These are phyloP conservation scores for Ylistrum balloti DNA, from an alignment of 1,140 invertebrate genomes.

Conservation along the genomic window DNA sequence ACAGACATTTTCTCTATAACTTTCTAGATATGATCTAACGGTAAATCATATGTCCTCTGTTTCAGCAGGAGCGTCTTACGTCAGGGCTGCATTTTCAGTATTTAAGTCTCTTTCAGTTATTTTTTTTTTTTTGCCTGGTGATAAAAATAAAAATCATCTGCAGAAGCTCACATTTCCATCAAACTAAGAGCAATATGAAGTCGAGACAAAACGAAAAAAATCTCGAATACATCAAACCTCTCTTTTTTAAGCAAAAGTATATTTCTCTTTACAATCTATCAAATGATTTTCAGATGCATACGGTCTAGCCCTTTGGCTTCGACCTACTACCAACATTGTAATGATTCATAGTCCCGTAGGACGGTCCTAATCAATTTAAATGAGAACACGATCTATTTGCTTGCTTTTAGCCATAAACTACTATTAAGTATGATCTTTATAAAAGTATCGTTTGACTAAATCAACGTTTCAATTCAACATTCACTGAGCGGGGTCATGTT, in stretches of 20 bases:
- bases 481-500: neutral
- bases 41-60: too few species aligned
- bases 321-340: too few species aligned
- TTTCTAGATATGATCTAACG: too few species aligned
- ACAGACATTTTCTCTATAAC: too few species aligned
- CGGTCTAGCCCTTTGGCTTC: neutral
- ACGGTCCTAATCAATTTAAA: neutral
- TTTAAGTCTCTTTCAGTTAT: neutral
- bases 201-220: neutral
- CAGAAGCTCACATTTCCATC: neutral
- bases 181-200: neutral
- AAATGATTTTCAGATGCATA: neutral
- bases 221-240: neutral
- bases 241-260: neutral
- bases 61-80: too few species aligned
- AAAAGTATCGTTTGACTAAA: neutral
- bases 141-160: neutral
- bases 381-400: neutral
- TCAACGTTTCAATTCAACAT: neutral
- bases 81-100: neutral
- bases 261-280: neutral
- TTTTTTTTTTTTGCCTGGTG: neutral
- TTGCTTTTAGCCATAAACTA: conserved; percentile 19
- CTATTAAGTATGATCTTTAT: neutral
- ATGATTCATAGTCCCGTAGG: neutral